Base-by-base conservation (phyloP, 2,888 invertebrate species). In the Icerya purchasi region DNA sequence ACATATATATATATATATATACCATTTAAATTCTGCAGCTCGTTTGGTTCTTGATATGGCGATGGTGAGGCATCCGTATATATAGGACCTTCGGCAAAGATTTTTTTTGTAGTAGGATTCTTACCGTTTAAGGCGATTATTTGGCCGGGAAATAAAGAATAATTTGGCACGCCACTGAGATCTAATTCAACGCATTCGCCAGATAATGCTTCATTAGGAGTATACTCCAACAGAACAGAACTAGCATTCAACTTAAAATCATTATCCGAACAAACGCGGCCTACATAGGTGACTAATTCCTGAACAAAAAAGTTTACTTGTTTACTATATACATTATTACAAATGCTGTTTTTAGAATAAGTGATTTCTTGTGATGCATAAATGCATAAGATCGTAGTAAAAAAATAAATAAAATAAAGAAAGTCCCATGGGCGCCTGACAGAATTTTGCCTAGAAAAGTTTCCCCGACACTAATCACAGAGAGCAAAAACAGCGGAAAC, bases 81-180 rank as follows among this genome's bases (percentile, higher is more conserved):
- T 2, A 90, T 71, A 14, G 8, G 14, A 66, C 83, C 78, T 25
- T 80, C 77, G 0, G 80, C 85, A 21, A 81, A 70, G 62, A 91
- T 77, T 59, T 73, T 75, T 66, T 80, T 79, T 1, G 84, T 85
- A 21, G 79, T 78, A 0, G 80, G 79, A 70, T 86, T 86, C 3
- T 77, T 74, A 1, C 88, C 90, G 58, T 80, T 77, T 62, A 85
- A 77, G 52, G 83, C 82, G 10, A 87, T 79, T 56, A 84, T 77
- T 75, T 88, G 87, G 1, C 89, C 88, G 22, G 86, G 83, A 69
- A 84, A 88, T 62, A 88, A 68, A 0, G 83, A 80, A 68, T 80
- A 85, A 63, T 62, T 55, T 14, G 54, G 53, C 14, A 53, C 55
- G 18, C 53, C 53, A 10, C 53, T 56, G 1, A 61, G 10, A 50